These are phyloP conservation scores for Patella caerulea DNA, from an alignment of 2,888 invertebrate genomes.

Conservation along the genomic window DNA sequence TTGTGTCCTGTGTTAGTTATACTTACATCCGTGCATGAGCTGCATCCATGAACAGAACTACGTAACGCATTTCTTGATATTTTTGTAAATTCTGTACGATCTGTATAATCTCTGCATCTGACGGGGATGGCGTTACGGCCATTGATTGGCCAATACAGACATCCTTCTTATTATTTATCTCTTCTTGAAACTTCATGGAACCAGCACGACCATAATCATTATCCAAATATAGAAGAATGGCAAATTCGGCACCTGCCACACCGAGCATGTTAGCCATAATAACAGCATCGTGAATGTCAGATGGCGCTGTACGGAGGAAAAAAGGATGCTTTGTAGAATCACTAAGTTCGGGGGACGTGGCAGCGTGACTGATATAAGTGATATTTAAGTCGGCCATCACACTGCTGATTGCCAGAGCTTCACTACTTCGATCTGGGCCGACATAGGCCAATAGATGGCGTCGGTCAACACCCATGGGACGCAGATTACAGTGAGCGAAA, in stretches of 20 bases:
- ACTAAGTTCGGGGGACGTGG: constrained; percentile 48
- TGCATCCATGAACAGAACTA: constrained; percentile 56
- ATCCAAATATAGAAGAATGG: constrained; percentile 46
- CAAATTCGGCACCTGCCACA: constrained; percentile 35
- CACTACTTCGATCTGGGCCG: constrained; percentile 55
- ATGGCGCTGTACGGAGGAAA: constrained; percentile 57
- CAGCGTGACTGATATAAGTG: constrained; percentile 71
- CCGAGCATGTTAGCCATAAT: constrained; percentile 54
- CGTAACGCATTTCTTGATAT: constrained; percentile 41
- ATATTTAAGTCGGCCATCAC: constrained; percentile 74
- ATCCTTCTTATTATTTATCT: not conserved
- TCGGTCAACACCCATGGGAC: constrained; percentile 45
- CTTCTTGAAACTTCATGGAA: not conserved
- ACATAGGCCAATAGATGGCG: constrained; percentile 58
- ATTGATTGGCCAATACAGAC: constrained; percentile 48
- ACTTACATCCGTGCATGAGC: constrained; percentile 23
- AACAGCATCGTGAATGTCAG: constrained; percentile 45
- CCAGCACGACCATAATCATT: constrained; percentile 34
- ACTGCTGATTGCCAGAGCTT: constrained; percentile 45
- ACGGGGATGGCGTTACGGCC: constrained; percentile 3
- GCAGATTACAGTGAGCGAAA: constrained; percentile 57
- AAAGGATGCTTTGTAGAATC: constrained; percentile 40
- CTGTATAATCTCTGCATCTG: not conserved
- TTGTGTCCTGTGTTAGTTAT: not conserved
- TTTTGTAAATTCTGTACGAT: constrained; percentile 49